Percentiles rank a stretch among this genome's conserved stretches.
Evolutionary conservation across 2,797 vertebrate genomes (phyloP).

Genomic region (Anomalospiza imberbis): DNA sequence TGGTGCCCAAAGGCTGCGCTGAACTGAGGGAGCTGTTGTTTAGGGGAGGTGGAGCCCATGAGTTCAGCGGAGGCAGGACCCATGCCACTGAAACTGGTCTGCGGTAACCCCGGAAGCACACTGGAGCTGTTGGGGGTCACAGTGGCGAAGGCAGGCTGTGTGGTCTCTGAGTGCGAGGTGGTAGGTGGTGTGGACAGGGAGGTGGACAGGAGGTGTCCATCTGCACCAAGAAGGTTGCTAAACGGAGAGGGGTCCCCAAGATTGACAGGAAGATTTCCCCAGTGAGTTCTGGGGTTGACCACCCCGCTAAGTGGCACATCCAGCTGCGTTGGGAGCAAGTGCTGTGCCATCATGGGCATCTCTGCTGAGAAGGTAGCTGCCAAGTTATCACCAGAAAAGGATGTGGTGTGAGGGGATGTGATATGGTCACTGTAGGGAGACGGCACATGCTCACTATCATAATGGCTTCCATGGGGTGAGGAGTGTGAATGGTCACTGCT

Average conservation of each 20-base stretch:
- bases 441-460: conserved; percentile 93
- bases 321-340: conserved; percentile 81
- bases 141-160: conserved; percentile 91
- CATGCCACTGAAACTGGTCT: conserved; percentile 87
- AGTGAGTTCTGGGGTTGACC: conserved; percentile 89
- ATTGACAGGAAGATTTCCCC: conserved; percentile 90
- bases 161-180: conserved; percentile 89
- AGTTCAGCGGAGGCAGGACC: conserved; percentile 85
- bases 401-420: conserved; percentile 86
- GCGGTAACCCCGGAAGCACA: conserved; percentile 89
- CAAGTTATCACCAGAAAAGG: conserved; percentile 80
- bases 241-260: conserved; percentile 91
- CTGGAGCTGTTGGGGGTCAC: conserved; percentile 82
- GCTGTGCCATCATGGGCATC: conserved; percentile 86
- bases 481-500: conserved; percentile 84
- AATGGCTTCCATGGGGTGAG: conserved; percentile 93
- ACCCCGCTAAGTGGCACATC: conserved; percentile 91
- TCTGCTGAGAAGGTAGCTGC: conserved; percentile 88
- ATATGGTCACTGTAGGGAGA: conserved; percentile 97
- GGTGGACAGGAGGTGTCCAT: conserved; percentile 95
- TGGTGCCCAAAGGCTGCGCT: conserved; percentile 98
- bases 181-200: conserved; percentile 95
- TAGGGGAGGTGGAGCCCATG: conserved; percentile 88
- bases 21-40: conserved; percentile 98
- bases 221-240: conserved; percentile 89